Evolutionary conservation across 2,113 vertebrate species (phyloP), one percentile per base, ranked within the genome.

Genomic region (Misgurnus mizolepis): DNA sequence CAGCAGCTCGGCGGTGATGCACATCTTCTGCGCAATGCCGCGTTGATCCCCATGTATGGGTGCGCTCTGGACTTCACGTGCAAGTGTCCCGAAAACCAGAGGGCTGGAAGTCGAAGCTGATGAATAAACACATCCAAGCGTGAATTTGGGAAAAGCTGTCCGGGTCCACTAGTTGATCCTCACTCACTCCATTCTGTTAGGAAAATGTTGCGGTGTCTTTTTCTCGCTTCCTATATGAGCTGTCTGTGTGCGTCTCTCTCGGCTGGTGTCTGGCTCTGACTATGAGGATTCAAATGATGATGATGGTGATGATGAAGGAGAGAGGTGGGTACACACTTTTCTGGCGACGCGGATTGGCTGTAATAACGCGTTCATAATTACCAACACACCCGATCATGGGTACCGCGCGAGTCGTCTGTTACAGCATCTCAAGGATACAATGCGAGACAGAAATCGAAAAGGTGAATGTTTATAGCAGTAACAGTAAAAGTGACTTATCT

Each of bases 1-100:
- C 79, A 81, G 65, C 62, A 34, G 79, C 72, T 71, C 56, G 18
- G 71, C 50, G 67, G 65, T 22, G 72, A 75, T 40, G 66, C 75
- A 56, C 79, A 81, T 81, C 71, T 81, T 80, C 79, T 49, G 69
- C 53, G 27, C 79, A 80, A 80, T 67, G 62, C 71, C 18, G 79
- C 71, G 62, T 41, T 66, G 62, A 74, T 73, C 71, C 79, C 79
- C 79, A 58, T 81, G 62, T 75, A 67, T 75, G 49, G 49, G 41
- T 27, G 61, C 18, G 70, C 40, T 56, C 27, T 47, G 40, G 55
- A 67, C 71, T 34, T 47, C 70, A 56, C 66, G 49, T 66, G 49
- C 5, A 77, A 81, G 61, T 75, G 79, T 81, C 79, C 62, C 71
- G 2, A 58, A n/a, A 56, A n/a, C 3, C 55, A 7, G 55, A 58